Evolutionary conservation across 2,113 vertebrate species (phyloP).

Genomic region (Hirundichthys speculiger): DNA sequence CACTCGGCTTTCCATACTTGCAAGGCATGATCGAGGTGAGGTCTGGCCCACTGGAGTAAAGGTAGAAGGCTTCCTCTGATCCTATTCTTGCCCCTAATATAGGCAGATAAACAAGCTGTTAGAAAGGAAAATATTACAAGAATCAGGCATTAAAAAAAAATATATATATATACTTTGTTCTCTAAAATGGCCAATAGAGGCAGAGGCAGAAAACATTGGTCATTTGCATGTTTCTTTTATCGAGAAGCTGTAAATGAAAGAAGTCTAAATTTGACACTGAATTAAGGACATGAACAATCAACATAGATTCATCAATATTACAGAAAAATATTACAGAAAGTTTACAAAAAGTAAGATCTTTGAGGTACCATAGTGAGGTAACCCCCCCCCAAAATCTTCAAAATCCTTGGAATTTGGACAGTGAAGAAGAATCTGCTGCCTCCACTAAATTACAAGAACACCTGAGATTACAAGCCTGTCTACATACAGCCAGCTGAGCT

Average conservation of each 20-base stretch:
- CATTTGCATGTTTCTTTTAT: slow-evolving; percentile 7
- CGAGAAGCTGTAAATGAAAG: background rate
- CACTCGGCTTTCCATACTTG: slow-evolving; percentile 87
- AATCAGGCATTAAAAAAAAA: background rate
- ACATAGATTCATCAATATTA: no score
- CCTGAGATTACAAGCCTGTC: slow-evolving; percentile 9
- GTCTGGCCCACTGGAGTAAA: slow-evolving; percentile 92
- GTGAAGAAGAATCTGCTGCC: slow-evolving; percentile 8
- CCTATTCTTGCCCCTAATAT: slow-evolving; percentile 89
- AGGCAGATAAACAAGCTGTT: slow-evolving; percentile 26
- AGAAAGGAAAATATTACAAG: background rate
- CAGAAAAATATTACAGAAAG: no score
- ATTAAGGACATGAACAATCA: background rate
- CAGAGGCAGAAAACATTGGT: background rate
- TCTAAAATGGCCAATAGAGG: no score
- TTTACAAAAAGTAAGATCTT: background rate
- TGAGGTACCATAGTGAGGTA: background rate
- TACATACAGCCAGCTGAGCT: slow-evolving; percentile 42
- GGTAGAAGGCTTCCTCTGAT: slow-evolving; percentile 91
- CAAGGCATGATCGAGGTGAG: slow-evolving; percentile 95
- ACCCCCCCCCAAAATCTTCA: no score
- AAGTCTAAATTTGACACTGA: background rate
- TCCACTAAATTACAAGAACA: slow-evolving; percentile 23
- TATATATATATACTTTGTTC: background rate
- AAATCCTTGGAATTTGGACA: background rate